Evolutionary conservation across 2,797 vertebrate genomes (phyloP).

Genomic region (Crocidura indochinensis): DNA sequence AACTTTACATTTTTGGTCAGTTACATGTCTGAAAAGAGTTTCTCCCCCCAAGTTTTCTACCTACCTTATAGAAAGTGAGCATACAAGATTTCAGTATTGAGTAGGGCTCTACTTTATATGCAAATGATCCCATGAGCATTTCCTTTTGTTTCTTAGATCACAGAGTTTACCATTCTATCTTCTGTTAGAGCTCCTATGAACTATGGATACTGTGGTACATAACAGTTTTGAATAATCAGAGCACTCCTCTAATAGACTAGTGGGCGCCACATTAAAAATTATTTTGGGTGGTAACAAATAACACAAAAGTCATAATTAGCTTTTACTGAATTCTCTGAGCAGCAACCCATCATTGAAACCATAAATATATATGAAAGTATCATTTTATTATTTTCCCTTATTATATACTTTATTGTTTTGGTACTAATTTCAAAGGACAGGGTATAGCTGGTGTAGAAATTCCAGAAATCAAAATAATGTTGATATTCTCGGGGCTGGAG

Average conservation of each 20-base stretch:
- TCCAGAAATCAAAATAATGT: not conserved
- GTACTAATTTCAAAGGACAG: constrained; percentile 17
- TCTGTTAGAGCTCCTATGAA: not conserved
- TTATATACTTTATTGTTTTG: not conserved
- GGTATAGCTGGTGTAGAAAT: not conserved
- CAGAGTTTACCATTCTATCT: not conserved
- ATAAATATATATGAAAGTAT: not conserved
- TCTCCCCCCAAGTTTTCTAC: not conserved
- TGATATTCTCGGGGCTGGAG: not conserved
- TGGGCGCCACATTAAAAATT: not conserved
- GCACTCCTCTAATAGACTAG: too few species aligned
- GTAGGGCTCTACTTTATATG: not conserved
- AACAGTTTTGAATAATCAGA: not conserved
- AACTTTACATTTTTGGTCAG: not conserved
- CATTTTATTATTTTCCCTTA: not conserved
- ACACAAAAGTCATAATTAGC: not conserved
- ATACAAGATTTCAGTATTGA: constrained; percentile 4
- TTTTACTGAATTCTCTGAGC: not conserved
- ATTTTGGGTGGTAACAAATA: not conserved
- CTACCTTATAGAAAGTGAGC: not conserved
- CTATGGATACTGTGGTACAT: not conserved
- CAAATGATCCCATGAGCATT: not conserved
- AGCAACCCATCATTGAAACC: not conserved
- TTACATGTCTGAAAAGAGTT: not conserved
- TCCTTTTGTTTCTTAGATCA: not conserved